A percentile compares a stretch with the other conserved stretches of the same genome.
Conservation (phyloP, 1,140 invertebrate species). For the Cherax destructor region DNA sequence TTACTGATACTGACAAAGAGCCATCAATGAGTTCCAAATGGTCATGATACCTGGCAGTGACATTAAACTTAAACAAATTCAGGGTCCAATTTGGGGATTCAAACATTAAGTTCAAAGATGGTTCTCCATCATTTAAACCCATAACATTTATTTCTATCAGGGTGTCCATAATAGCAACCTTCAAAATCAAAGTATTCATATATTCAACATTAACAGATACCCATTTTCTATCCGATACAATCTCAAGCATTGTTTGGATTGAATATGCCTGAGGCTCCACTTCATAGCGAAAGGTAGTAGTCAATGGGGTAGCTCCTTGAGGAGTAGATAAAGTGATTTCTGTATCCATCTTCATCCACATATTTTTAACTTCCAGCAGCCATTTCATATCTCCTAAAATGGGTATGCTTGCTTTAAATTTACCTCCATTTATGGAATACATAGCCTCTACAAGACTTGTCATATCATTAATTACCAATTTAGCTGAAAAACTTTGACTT, state of each 20-base stretch:
- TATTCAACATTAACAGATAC: conserved; percentile 25
- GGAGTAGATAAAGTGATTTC: not conserved
- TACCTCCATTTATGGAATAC: conserved; percentile 1
- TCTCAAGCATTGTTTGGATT: not conserved
- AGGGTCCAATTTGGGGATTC: conserved; percentile 17
- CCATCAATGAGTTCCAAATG: not conserved
- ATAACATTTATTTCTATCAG: conserved; percentile 6
- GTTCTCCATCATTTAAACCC: not conserved
- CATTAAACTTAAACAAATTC: conserved; percentile 1
- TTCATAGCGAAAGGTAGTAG: conserved; percentile 6
- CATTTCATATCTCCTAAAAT: conserved; percentile 20
- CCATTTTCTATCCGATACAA: conserved; percentile 20
- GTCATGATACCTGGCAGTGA: not conserved
- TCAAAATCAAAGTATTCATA: not conserved
- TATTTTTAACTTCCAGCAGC: conserved; percentile 22
- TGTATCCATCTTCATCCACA: conserved; percentile 17
- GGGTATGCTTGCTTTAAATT: conserved; percentile 27
- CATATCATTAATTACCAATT: conserved; percentile 17
- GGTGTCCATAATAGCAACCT: not conserved
- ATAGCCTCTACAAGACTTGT: conserved; percentile 13
- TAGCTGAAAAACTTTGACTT: conserved; percentile 9
- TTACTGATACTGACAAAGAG: not conserved
- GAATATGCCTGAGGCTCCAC: not conserved
- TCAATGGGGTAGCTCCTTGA: not conserved
- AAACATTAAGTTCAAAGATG: not conserved